Evolutionary conservation across 2,797 vertebrate species (phyloP).

Genomic region (Lophius americanus): DNA sequence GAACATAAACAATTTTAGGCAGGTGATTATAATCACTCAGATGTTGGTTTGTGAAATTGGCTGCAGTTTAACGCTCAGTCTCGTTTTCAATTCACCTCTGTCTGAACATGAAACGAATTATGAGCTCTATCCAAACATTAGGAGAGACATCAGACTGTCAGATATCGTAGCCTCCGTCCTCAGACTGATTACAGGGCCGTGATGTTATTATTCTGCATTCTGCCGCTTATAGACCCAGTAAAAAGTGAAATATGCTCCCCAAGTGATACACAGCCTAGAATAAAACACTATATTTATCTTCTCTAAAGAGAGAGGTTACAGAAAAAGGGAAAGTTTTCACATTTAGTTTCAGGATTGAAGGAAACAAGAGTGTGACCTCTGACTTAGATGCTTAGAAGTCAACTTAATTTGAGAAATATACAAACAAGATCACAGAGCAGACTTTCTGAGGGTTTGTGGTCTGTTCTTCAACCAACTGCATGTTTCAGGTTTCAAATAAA

Average conservation of each 20-base stretch:
- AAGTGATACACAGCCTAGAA: too few species aligned
- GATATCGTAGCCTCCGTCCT: background rate
- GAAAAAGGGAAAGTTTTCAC: background rate
- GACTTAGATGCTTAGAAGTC: too few species aligned
- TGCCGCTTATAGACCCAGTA: too few species aligned
- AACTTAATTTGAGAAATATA: background rate
- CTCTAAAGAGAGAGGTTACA: background rate
- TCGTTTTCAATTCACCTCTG: background rate
- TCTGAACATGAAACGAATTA: background rate
- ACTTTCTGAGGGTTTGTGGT: background rate
- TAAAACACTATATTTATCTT: background rate
- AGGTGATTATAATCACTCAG: too few species aligned
- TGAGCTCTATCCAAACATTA: background rate
- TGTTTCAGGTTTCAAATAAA: background rate
- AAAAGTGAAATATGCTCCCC: too few species aligned
- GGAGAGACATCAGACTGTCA: background rate
- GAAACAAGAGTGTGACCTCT: background rate
- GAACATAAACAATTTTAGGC: too few species aligned
- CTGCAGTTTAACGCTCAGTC: too few species aligned
- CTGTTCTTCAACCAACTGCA: background rate
- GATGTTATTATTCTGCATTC: background rate
- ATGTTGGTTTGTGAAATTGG: too few species aligned
- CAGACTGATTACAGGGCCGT: background rate
- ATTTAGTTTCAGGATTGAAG: background rate
- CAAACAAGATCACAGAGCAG: slow-evolving; percentile 11